Evolutionary conservation across 2,888 invertebrate species (phyloP).

Genomic region (Gisinianus flammeolus): DNA sequence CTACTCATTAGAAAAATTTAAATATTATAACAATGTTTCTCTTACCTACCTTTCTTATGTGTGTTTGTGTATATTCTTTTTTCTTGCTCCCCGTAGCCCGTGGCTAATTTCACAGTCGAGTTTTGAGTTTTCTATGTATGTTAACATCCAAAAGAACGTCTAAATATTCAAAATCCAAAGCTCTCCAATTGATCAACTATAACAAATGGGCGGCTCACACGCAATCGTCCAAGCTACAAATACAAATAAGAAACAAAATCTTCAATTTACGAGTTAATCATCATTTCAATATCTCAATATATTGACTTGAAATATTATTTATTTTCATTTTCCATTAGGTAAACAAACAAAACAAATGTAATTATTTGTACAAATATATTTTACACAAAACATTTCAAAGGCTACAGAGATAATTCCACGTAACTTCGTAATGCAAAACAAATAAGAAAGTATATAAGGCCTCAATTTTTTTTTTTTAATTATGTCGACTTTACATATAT

Average conservation of each 20-base stretch:
- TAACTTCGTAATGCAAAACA: no score
- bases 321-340: no score
- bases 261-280: neutral
- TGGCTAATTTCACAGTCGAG: constrained; percentile 3
- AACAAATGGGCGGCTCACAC: neutral
- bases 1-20: neutral
- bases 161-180: neutral
- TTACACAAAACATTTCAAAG: no score
- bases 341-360: no score
- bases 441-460: no score
- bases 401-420: no score
- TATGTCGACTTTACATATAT: no score
- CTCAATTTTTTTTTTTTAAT: no score
- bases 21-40: neutral
- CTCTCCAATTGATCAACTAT: constrained; percentile 7
- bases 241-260: neutral
- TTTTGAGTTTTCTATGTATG: neutral
- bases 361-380: no score
- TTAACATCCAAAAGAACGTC: neutral
- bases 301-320: no score
- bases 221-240: constrained; percentile 3
- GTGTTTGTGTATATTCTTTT: no score
- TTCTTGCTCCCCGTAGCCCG: neutral
- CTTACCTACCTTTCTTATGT: constrained; percentile 4
- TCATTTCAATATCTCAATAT: no score